A percentile compares a stretch with the other conserved stretches of the same genome.
Conservation (phyloP, 1,140 invertebrate genomes). For the Bradysia coprophila region DNA sequence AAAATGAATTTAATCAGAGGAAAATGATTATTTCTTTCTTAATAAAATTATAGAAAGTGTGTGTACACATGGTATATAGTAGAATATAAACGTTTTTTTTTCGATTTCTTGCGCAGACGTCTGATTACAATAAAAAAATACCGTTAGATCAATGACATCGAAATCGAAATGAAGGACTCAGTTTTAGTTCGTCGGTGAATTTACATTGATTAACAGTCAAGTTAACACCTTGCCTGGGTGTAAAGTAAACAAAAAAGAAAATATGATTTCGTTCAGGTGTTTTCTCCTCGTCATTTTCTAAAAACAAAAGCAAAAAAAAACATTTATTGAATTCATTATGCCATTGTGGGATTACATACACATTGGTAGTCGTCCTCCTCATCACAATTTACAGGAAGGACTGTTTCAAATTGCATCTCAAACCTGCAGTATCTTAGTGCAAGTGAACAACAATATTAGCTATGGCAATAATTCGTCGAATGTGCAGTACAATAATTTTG, state of each 20-base stretch:
- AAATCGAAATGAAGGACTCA: background rate
- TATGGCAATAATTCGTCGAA: conserved; percentile 40
- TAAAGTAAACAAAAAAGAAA: too few species aligned
- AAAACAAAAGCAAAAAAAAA: too few species aligned
- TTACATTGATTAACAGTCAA: too few species aligned
- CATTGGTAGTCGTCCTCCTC: conserved; percentile 26
- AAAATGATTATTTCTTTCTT: too few species aligned
- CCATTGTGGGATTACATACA: conserved; percentile 33
- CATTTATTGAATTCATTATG: too few species aligned
- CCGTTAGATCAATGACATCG: background rate
- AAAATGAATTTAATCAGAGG: too few species aligned
- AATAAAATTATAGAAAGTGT: too few species aligned
- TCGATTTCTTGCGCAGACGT: background rate
- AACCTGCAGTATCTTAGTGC: conserved; percentile 47
- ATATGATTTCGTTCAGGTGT: too few species aligned
- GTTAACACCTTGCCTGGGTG: too few species aligned
- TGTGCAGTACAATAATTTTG: conserved; percentile 31
- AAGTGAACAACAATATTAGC: conserved; percentile 52
- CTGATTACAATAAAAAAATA: background rate
- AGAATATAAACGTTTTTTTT: too few species aligned
- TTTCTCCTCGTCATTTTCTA: too few species aligned
- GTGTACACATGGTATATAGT: too few species aligned
- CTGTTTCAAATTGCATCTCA: conserved; percentile 51
- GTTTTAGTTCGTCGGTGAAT: background rate
- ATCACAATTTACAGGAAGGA: conserved; percentile 44